phyloP scores from a whole-genome alignment of 2,797 vertebrate species.

The Delichon dasypus region DNA sequence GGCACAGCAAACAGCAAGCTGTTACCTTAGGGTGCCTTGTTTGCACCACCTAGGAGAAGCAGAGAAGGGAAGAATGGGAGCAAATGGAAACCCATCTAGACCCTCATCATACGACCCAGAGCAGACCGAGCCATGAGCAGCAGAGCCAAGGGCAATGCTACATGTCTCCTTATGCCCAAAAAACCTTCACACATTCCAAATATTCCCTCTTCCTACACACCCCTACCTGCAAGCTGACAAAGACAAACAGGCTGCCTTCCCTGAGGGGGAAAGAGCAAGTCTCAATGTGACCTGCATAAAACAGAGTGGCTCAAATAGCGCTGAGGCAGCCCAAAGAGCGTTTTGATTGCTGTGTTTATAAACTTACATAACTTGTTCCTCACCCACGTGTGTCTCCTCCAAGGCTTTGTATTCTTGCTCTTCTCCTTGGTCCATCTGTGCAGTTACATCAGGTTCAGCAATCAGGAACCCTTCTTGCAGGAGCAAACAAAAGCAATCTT shows the following conservation, averaged over 20 bases:
- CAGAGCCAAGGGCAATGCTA: background rate
- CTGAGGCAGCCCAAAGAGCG: background rate
- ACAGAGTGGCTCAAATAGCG: background rate
- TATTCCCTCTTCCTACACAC: background rate
- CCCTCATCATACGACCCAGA: rapidly evolving
- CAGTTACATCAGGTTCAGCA: background rate
- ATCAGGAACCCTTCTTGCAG: background rate
- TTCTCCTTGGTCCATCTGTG: conserved; percentile 10
- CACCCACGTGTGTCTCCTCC: background rate
- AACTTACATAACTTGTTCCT: background rate
- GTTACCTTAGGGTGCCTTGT: background rate
- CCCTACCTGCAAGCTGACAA: background rate
- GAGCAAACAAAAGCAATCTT: background rate
- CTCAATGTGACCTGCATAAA: background rate
- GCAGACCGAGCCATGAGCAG: background rate
- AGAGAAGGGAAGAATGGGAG: background rate
- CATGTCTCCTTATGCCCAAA: background rate
- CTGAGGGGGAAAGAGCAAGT: background rate
- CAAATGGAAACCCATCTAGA: background rate
- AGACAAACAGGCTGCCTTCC: background rate
- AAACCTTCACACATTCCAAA: background rate
- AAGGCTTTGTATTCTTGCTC: background rate
- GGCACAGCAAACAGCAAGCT: background rate
- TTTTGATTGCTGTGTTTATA: background rate
- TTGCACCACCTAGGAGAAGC: background rate